These are phyloP conservation scores for Tenthredo livida DNA, from an alignment of 2,888 invertebrate genomes.

Conservation along the genomic window DNA sequence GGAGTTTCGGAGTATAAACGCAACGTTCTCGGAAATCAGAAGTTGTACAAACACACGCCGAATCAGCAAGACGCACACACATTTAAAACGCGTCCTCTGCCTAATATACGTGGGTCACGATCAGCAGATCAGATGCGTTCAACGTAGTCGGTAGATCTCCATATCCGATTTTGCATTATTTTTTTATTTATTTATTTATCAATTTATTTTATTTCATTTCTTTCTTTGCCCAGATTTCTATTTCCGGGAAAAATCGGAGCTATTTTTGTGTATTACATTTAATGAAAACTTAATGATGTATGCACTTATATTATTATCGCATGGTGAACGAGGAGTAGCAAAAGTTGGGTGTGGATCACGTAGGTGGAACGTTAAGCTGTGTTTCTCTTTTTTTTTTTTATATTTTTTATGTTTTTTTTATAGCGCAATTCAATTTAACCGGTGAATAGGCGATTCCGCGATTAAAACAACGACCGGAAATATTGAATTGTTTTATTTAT, in stretches of 20 bases:
- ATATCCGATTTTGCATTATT: not conserved
- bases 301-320: not conserved
- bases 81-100: not conserved
- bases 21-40: not conserved
- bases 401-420: not conserved
- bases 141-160: not conserved
- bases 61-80: not conserved
- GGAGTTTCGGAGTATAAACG: not conserved
- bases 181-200: not conserved
- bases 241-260: not conserved
- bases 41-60: not conserved
- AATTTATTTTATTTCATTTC: no score
- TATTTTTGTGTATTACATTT: not conserved
- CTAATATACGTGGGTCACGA: not conserved
- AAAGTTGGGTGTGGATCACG: not conserved
- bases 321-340: not conserved
- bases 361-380: no score
- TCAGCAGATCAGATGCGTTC: not conserved
- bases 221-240: not conserved
- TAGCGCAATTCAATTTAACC: not conserved
- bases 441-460: slow-evolving; percentile 3
- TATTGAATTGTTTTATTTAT: not conserved
- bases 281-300: not conserved
- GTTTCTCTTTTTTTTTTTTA: not conserved
- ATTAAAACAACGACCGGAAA: slow-evolving; percentile 37